Conservation (phyloP, 2,888 invertebrate species). For the Odontomyia ornata region DNA sequence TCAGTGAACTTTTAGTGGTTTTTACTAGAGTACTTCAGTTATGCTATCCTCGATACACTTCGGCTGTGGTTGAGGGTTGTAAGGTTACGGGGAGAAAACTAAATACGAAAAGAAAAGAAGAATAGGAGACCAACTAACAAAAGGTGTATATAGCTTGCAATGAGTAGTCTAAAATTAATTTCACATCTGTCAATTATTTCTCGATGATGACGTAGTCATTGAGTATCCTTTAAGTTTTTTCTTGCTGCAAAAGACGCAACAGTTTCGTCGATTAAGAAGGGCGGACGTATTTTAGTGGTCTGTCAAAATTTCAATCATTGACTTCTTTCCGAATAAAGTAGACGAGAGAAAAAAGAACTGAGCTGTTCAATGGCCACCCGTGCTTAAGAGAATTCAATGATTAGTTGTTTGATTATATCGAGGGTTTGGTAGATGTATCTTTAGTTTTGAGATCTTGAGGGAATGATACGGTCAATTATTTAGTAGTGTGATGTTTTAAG, state of each 20-base stretch:
- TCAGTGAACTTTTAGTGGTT: conserved; percentile 44
- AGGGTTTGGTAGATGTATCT: not conserved
- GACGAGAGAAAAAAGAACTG: not conserved
- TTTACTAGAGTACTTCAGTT: conserved; percentile 2
- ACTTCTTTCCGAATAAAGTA: not conserved
- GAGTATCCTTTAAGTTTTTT: conserved; percentile 17
- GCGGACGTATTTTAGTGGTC: conserved; percentile 11
- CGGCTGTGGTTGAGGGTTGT: conserved; percentile 7
- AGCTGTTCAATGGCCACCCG: too few relatives aligned
- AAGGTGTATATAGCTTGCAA: conserved; percentile 8
- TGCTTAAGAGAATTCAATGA: too few relatives aligned
- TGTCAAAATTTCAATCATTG: conserved; percentile 37
- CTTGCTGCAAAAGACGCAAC: conserved; percentile 7
- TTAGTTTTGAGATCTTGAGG: not conserved
- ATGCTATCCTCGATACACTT: not conserved
- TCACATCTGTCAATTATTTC: conserved; percentile 44
- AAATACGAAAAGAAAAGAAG: not conserved
- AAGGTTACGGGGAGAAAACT: conserved; percentile 18
- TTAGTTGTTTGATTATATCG: too few relatives aligned
- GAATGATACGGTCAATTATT: too few relatives aligned
- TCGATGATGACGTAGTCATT: conserved; percentile 5
- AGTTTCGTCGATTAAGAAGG: not conserved
- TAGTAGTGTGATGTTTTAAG: too few relatives aligned
- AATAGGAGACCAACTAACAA: conserved; percentile 1
- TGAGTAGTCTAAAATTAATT: conserved; percentile 27